Percentiles rank a stretch among this genome's conserved stretches.
Evolutionary conservation across 1,140 invertebrate genomes (phyloP).

Genomic region (Drosophila kepulauana): DNA sequence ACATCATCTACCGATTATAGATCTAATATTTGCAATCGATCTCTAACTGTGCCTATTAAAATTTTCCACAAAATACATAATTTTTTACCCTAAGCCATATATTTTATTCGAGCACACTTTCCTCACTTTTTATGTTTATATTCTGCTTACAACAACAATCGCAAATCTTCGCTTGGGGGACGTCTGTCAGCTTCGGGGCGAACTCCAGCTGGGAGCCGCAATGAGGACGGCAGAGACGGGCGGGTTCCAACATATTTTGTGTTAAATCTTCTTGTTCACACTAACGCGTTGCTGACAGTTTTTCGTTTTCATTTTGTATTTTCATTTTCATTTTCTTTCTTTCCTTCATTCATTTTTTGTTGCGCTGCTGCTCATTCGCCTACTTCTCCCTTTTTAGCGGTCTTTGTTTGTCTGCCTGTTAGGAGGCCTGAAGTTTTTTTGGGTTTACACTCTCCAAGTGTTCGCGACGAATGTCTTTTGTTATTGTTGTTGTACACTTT

Average conservation of each 20-base stretch:
- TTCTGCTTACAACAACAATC: constrained; percentile 47
- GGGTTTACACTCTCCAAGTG: constrained; percentile 23
- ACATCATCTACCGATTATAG: no score
- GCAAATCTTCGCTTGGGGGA: constrained; percentile 55
- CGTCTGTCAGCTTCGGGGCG: constrained; percentile 37
- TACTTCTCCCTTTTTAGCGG: constrained; percentile 1
- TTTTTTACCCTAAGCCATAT: background rate
- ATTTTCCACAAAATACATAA: no score
- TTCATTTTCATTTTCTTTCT: constrained; percentile 10
- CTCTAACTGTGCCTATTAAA: background rate
- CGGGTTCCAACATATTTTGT: constrained; percentile 70
- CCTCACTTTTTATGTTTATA: constrained; percentile 3
- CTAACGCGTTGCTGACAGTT: constrained; percentile 77
- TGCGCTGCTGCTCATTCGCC: background rate
- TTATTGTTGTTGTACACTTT: constrained; percentile 30
- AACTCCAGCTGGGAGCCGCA: constrained; percentile 25
- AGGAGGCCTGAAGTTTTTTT: constrained; percentile 29
- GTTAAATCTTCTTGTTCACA: constrained; percentile 82
- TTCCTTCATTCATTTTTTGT: constrained; percentile 23
- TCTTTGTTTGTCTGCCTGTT: constrained; percentile 50
- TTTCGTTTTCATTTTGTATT: constrained; percentile 55
- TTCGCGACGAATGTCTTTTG: constrained; percentile 15
- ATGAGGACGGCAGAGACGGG: background rate
- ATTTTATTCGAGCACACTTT: background rate
- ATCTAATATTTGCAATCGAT: no score